Base-by-base conservation (phyloP, 2,113 vertebrate species). In the Mungos mungo region DNA sequence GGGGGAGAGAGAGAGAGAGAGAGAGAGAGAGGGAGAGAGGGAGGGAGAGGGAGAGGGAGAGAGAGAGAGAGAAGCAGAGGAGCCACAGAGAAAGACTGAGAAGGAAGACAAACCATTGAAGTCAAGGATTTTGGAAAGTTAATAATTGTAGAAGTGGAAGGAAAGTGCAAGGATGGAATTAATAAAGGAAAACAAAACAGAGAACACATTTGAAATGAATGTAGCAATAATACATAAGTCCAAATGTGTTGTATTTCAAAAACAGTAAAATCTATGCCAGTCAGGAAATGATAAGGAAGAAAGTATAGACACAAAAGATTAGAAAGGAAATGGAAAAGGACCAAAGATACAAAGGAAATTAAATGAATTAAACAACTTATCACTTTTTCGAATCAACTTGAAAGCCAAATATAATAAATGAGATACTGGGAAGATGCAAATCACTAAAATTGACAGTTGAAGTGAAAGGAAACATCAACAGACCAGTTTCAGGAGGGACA, bases 281-380 rank as follows among this genome's bases (percentile, higher is more conserved):
- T 65, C 13, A 79, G 35, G 19, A 86, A 77, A 85, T 50, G 63
- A 69, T 63, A 86, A 68, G 14, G 3, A 60, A 52, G 50, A 45
- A 69, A 83, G 14, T 3, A 81, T 11, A 71, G 23, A 60, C 38
- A 72, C 29, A 47, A 87, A 95, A 88, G 33, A 89, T 92, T 65
- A 86, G 35, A 38, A 16, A 92, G 13, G 72, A 82, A 92, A 87
- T 72, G 68, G 18, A 45, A 86, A 87, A 68, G 69, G 76, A 87
- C 12, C 19, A 85, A 91, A 89, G n/a, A 16, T 47, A 83, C 1
- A 83, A 52, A 94, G 31, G 23, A 94, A 90, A 94, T 79, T 79
- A 38, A 50, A 87, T 76, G 38, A 97, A 93, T 92, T 93, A 85
- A 93, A 47, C 5, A 45, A 95, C 76, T 57, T 7, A 87, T 83